phyloP scores from a whole-genome alignment of 2,113 vertebrate genomes.

The Neolamprologus hecqui region DNA sequence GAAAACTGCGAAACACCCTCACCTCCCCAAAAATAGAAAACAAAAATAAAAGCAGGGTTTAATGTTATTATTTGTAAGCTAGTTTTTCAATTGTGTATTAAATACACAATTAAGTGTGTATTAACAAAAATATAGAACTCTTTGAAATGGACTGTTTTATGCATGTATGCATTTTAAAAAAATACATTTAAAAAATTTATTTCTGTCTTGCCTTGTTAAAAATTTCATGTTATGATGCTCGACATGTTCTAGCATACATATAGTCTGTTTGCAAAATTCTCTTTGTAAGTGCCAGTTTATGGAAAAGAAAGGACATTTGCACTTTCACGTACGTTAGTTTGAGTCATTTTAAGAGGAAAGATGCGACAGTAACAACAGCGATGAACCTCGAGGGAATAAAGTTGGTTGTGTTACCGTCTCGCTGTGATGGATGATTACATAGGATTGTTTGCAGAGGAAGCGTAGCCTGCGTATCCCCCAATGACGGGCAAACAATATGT shows the following conservation, averaged over 20 bases:
- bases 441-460: neutral
- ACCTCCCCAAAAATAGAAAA: neutral
- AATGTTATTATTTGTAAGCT: neutral
- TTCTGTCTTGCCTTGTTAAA: neutral
- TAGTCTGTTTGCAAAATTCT: neutral
- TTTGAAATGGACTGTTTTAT: neutral
- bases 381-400: neutral
- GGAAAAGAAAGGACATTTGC: neutral
- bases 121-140: neutral
- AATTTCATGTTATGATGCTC: rapidly evolving
- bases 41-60: neutral
- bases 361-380: neutral
- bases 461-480: neutral
- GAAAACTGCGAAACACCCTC: rapidly evolving
- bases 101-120: neutral
- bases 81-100: neutral
- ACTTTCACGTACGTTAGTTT: neutral
- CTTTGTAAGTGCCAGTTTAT: rapidly evolving
- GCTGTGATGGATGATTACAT: neutral
- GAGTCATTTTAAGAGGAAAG: neutral
- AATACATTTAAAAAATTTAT: rapidly evolving
- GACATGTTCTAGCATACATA: neutral
- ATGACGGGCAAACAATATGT: neutral
- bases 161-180: neutral
- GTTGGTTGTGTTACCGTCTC: neutral